Base-by-base conservation (phyloP, 2,113 vertebrate genomes). In the Microcebus lehilahytsara region DNA sequence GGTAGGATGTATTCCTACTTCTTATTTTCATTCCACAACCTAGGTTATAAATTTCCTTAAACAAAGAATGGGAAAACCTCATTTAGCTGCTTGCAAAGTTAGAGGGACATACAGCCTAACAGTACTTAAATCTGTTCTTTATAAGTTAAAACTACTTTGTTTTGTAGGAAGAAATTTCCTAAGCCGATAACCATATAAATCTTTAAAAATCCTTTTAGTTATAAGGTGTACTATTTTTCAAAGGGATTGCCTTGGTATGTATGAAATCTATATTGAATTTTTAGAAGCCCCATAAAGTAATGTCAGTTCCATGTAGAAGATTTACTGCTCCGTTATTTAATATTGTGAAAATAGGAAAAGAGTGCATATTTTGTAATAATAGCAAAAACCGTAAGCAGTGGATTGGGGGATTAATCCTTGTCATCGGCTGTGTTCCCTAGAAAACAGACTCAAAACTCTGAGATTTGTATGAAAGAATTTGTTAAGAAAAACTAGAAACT, bases 111-210 rank as follows among this genome's bases (percentile, higher is more conserved):
- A 42, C 32, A 66, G 2, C 13, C 3, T 83, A 9, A 84, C 93
- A 66, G 5, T 53, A 88, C 58, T 64, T 46, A 77, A 66, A 20
- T 79, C 58, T 75, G 2, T 90, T 85, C 20, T 94, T 83, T 71
- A 62, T 88, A 49, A 93, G 20, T 88, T 79, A n/a, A 89, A 94
- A 75, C 22, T 32, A 9, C 75, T 89, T 89, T 37, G 12, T 77
- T 91, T 84, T 88, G n/a, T 80, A 95, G 85, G 81, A 95, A 87
- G 22, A 46, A 64, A 71, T 91, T n/a, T 80, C 32, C 58, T 91
- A 62, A 72, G 19, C 16, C 46, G 27, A 27, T 85, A 62, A 90
- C 86, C 12, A 66, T 40, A 19, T 81, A 56, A 42, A 17, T n/a
- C 56, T 89, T 92, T 77, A 84, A 89, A 91, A 88, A 64, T 69